A percentile compares a stretch with the other conserved stretches of the same genome.
Evolutionary conservation across 2,888 invertebrate genomes (phyloP).

Genomic region (Crematogaster levior): DNA sequence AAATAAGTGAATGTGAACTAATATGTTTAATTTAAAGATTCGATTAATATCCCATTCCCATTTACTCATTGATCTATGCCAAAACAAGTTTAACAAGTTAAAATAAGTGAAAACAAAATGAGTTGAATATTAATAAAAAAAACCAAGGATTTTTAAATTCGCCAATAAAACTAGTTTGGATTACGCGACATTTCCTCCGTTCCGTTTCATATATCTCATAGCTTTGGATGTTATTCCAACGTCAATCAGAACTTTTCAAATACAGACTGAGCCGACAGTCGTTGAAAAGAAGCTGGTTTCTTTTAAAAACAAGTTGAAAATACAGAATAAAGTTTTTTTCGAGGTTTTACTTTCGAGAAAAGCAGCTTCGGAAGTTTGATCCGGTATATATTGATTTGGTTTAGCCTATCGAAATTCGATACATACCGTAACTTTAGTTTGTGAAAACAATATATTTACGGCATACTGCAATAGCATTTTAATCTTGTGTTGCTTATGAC

Average conservation of each 20-base stretch:
- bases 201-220: constrained; percentile 37
- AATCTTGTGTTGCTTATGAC: not conserved
- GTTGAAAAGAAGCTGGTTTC: constrained; percentile 45
- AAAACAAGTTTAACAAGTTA: constrained; percentile 15
- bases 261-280: constrained; percentile 38
- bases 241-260: constrained; percentile 54
- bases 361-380: constrained; percentile 44
- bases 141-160: constrained; percentile 12
- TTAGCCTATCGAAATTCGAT: constrained; percentile 49
- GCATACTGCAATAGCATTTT: not conserved
- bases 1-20: not conserved
- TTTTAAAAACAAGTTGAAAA: constrained; percentile 52
- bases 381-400: constrained; percentile 37
- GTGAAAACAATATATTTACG: constrained; percentile 16
- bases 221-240: constrained; percentile 50
- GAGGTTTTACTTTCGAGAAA: constrained; percentile 37
- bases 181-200: constrained; percentile 36
- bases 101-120: constrained; percentile 20
- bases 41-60: not conserved
- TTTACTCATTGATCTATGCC: not conserved
- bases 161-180: constrained; percentile 28
- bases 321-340: constrained; percentile 50
- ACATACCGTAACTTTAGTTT: constrained; percentile 10
- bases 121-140: constrained; percentile 12
- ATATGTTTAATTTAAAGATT: not conserved